Conservation (phyloP, 37 sponge, comb jelly and placozoan genomes). For the Cliona cf. orientalis region DNA sequence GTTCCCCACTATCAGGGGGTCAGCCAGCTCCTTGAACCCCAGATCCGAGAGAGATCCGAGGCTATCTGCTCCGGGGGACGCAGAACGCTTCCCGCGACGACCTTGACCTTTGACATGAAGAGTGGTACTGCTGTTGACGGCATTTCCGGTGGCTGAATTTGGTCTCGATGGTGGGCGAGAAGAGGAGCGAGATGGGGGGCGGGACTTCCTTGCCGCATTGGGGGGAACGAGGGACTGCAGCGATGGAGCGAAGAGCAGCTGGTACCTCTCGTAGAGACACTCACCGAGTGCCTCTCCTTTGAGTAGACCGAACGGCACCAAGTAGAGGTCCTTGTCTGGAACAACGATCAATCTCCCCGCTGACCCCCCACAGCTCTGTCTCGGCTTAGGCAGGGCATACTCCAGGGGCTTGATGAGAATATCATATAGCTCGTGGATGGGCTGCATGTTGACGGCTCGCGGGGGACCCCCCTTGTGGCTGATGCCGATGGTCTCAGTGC, state of each 20-base stretch:
- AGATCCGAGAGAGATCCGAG: background rate
- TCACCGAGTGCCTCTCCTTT: conserved; percentile 50
- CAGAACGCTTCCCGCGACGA: background rate
- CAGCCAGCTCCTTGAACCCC: background rate
- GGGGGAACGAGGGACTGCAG: conserved; percentile 55
- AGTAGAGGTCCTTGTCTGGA: conserved; percentile 90
- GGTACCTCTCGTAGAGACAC: conserved; percentile 76
- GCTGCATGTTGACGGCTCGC: conserved; percentile 69
- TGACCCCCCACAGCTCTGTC: conserved; percentile 3
- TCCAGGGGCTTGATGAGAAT: conserved; percentile 88
- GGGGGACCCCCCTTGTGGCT: conserved; percentile 25
- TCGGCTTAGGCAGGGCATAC: conserved; percentile 72
- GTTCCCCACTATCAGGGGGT: conserved; percentile 78
- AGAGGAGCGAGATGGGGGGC: background rate
- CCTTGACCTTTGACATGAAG: background rate
- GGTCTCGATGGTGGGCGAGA: background rate
- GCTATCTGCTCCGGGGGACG: background rate
- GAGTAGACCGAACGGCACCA: conserved; percentile 89
- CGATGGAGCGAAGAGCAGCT: conserved; percentile 69
- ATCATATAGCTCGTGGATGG: conserved; percentile 83
- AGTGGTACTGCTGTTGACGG: background rate
- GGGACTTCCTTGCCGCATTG: background rate
- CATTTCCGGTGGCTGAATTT: background rate
- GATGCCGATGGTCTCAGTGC: conserved; percentile 7
- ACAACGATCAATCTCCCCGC: conserved; percentile 65